Evolutionary conservation across 1,140 invertebrate genomes (phyloP).

Genomic region (Pseudomyrmex gracilis): DNA sequence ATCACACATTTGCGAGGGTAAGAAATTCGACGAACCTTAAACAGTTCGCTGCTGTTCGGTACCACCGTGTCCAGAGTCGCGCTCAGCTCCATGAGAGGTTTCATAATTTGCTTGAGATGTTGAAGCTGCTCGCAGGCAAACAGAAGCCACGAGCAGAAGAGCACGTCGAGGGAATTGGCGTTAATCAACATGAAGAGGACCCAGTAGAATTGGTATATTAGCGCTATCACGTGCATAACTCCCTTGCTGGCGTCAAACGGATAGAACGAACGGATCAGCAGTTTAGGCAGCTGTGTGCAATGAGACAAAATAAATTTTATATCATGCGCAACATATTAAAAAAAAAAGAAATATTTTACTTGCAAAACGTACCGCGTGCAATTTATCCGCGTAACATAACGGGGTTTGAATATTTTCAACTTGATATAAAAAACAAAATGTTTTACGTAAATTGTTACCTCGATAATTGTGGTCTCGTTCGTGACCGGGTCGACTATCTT

Average conservation of each 20-base stretch:
- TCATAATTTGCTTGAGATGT: slow-evolving; percentile 94
- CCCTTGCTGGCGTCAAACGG: slow-evolving; percentile 90
- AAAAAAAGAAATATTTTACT: background rate
- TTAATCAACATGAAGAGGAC: slow-evolving; percentile 90
- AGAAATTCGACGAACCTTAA: slow-evolving; percentile 82
- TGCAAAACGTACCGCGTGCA: too few relatives aligned
- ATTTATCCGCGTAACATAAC: background rate
- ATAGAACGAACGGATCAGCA: slow-evolving; percentile 91
- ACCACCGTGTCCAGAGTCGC: slow-evolving; percentile 92
- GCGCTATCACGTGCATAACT: slow-evolving; percentile 88
- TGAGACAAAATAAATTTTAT: background rate
- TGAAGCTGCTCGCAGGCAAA: slow-evolving; percentile 94
- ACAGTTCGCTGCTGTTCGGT: slow-evolving; percentile 92
- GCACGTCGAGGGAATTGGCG: slow-evolving; percentile 90
- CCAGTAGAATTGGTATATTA: slow-evolving; percentile 92
- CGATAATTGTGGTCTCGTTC: slow-evolving; percentile 89
- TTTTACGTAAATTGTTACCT: slow-evolving; percentile 78
- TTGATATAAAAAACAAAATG: background rate
- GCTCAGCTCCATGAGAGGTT: slow-evolving; percentile 93
- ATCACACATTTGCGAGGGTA: too few relatives aligned
- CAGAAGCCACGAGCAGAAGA: slow-evolving; percentile 93
- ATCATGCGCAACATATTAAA: background rate
- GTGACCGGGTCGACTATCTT: slow-evolving; percentile 89
- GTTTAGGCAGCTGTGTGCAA: slow-evolving; percentile 87
- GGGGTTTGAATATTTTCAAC: background rate